These are phyloP conservation scores for Eleginops maclovinus DNA, from an alignment of 2,113 vertebrate species.

Conservation along the genomic window DNA sequence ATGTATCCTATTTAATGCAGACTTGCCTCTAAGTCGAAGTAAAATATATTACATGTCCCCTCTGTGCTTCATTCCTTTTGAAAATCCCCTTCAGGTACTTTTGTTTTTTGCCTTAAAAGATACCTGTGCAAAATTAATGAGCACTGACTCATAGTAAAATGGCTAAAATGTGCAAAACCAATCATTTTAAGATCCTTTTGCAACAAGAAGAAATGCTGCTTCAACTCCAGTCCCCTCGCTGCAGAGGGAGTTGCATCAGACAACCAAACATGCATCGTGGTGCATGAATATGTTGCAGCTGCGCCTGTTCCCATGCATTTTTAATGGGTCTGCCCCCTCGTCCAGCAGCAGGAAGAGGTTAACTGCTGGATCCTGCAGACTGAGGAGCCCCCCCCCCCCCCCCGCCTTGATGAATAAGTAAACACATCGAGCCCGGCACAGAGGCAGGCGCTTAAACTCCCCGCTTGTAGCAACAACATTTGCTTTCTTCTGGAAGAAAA, in stretches of 20 bases:
- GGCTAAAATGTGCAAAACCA: background rate
- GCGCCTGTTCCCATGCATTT: slow-evolving; percentile 73
- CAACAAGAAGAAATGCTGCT: background rate
- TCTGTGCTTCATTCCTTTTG: background rate
- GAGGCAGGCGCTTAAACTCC: slow-evolving; percentile 59
- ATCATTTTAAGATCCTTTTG: background rate
- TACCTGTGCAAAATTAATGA: background rate
- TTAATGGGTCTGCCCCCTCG: slow-evolving; percentile 70
- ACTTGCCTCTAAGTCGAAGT: no score
- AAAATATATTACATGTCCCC: background rate
- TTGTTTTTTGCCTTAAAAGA: no score
- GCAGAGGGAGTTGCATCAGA: slow-evolving; percentile 13
- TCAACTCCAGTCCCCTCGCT: background rate
- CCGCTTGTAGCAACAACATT: slow-evolving; percentile 65
- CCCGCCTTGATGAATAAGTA: slow-evolving; percentile 81
- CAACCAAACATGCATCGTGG: slow-evolving; percentile 30
- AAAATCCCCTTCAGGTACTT: no score
- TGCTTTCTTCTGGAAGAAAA: slow-evolving; percentile 65
- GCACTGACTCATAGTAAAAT: background rate
- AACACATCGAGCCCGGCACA: slow-evolving; percentile 70
- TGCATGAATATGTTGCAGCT: slow-evolving; percentile 24
- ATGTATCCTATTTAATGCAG: no score
- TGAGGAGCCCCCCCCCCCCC: slow-evolving; percentile 30
- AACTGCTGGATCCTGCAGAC: slow-evolving; percentile 64
- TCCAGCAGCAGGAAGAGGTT: slow-evolving; percentile 60